phyloP scores from a whole-genome alignment of 1,140 invertebrate species.

The Belonocnema kinseyi region DNA sequence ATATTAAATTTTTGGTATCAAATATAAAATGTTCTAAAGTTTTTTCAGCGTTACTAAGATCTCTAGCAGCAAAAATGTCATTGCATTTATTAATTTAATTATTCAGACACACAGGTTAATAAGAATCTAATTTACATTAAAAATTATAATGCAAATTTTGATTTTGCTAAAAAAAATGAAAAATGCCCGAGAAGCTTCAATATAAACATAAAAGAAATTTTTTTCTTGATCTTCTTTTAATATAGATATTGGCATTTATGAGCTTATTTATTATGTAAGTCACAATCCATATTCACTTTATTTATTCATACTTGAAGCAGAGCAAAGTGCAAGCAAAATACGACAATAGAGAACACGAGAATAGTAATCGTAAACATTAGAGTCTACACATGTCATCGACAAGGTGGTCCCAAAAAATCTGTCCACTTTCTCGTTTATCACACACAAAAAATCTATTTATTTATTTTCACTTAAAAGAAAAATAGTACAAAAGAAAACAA shows the following conservation, averaged over 20 bases:
- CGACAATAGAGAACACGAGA: constrained; percentile 3
- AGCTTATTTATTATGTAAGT: constrained; percentile 10
- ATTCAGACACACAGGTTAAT: neutral
- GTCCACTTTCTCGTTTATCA: neutral
- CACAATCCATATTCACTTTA: neutral
- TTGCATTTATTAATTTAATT: no score
- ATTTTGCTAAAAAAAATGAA: constrained; percentile 22
- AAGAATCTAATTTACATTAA: neutral
- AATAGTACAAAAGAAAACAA: no score
- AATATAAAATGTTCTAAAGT: no score
- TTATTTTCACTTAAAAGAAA: neutral
- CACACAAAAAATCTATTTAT: neutral
- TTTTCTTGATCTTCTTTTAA: neutral
- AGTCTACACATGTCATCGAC: neutral
- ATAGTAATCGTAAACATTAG: neutral
- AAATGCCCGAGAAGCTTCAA: neutral
- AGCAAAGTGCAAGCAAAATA: constrained; percentile 15
- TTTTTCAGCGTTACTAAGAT: no score
- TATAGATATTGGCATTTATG: neutral
- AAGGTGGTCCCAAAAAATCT: constrained; percentile 28
- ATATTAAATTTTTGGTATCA: no score
- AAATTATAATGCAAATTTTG: neutral
- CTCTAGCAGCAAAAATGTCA: no score
- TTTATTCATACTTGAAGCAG: constrained; percentile 11
- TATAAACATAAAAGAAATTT: neutral